These are phyloP conservation scores for Umimayanthus chanpuru DNA, from an alignment of 92 coral and sea anemone species.

Conservation along the genomic window DNA sequence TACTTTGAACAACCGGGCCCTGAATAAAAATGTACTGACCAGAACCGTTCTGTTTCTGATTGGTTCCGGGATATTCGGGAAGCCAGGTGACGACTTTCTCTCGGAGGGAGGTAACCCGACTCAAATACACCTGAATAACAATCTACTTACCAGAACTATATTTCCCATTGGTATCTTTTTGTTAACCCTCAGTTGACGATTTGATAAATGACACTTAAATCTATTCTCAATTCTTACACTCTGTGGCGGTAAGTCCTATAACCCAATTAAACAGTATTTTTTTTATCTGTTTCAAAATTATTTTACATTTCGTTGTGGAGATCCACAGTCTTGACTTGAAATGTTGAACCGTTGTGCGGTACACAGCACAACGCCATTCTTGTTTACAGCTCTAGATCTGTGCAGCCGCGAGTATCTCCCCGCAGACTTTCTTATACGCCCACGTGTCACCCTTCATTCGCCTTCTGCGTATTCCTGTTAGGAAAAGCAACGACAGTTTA, in stretches of 20 bases:
- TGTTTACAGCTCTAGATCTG: slow-evolving; percentile 53
- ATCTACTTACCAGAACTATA: no score
- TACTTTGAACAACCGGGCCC: no score
- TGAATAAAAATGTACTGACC: no score
- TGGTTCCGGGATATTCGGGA: no score
- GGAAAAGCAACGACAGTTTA: not conserved
- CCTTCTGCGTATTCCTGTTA: slow-evolving; percentile 89
- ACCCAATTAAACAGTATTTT: not conserved
- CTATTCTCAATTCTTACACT: not conserved
- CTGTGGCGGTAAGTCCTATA: not conserved
- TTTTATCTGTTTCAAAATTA: not conserved
- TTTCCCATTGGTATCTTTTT: not conserved
- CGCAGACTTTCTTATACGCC: slow-evolving; percentile 98
- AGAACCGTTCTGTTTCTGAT: no score
- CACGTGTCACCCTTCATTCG: slow-evolving; percentile 99
- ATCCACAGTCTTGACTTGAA: not conserved
- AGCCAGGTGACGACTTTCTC: no score
- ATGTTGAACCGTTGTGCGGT: not conserved
- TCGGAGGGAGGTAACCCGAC: no score
- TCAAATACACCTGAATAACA: no score
- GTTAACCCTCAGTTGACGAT: not conserved
- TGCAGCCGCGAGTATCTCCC: slow-evolving; percentile 88
- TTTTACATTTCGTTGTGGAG: not conserved
- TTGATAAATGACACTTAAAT: no score
- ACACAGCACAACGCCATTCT: not conserved